These are phyloP conservation scores for Plagiodera versicolora DNA, from an alignment of 2,888 invertebrate genomes.

Conservation along the genomic window DNA sequence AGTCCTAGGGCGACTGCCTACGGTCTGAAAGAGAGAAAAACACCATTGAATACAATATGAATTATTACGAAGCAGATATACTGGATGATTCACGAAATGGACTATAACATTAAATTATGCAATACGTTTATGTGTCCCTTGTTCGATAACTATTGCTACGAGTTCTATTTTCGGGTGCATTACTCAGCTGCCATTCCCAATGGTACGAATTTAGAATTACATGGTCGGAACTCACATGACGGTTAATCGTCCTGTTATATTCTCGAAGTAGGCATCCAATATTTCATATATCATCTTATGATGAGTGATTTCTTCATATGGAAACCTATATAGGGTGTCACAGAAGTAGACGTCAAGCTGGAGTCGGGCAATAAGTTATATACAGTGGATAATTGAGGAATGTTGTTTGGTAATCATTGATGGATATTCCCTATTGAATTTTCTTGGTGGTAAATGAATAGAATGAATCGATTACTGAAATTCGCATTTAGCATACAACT, in stretches of 20 bases:
- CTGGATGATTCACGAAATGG: slow-evolving; percentile 9
- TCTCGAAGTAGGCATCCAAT: not conserved
- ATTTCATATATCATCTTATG: not conserved
- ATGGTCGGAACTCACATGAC: not conserved
- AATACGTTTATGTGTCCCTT: not conserved
- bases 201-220: slow-evolving; percentile 3
- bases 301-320: not conserved
- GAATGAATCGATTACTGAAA: too few relatives aligned
- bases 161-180: slow-evolving; percentile 10
- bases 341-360: too few relatives aligned
- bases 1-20: slow-evolving; percentile 53
- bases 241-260: not conserved
- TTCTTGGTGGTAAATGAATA: too few relatives aligned
- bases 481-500: too few relatives aligned
- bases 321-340: too few relatives aligned
- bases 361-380: too few relatives aligned
- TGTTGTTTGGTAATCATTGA: too few relatives aligned
- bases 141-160: slow-evolving; percentile 5
- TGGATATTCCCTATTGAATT: too few relatives aligned
- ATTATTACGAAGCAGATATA: not conserved
- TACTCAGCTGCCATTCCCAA: slow-evolving; percentile 1
- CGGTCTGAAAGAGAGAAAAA: slow-evolving; percentile 52
- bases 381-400: too few relatives aligned
- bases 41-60: not conserved
- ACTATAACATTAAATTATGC: not conserved